Evolutionary conservation across 2,113 vertebrate genomes (phyloP).

Genomic region (Crypturellus undulatus): DNA sequence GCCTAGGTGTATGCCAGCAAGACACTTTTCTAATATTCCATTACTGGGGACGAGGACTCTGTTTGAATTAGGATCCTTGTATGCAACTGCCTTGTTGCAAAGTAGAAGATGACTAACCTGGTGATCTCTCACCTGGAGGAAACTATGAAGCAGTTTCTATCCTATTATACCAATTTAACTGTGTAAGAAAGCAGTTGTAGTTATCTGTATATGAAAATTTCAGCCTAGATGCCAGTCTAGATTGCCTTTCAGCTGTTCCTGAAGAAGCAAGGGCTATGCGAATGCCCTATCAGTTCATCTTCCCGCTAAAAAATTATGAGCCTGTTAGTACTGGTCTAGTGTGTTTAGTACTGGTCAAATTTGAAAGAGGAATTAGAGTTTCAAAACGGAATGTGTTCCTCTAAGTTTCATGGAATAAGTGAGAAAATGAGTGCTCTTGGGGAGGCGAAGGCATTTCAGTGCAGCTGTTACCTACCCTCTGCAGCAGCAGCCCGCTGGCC

Average conservation of each 20-base stretch:
- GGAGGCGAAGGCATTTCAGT: not conserved
- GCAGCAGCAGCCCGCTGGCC: not conserved
- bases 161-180: not conserved
- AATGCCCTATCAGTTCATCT: not conserved
- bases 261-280: not conserved
- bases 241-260: not conserved
- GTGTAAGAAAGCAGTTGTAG: not conserved
- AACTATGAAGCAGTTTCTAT: not conserved
- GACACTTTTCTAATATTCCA: not conserved
- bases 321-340: not conserved
- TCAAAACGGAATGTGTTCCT: not conserved
- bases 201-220: not conserved
- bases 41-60: not conserved
- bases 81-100: not conserved
- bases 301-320: not conserved
- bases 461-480: not conserved
- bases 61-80: not conserved
- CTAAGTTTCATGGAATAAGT: not conserved
- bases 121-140: not conserved
- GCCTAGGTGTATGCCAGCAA: not conserved
- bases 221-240: not conserved
- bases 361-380: not conserved
- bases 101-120: not conserved
- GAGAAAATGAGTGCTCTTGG: accelerated
- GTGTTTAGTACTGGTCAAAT: not conserved